These are phyloP conservation scores for Brachirus orientalis DNA, from an alignment of 2,113 vertebrate species.

Conservation along the genomic window DNA sequence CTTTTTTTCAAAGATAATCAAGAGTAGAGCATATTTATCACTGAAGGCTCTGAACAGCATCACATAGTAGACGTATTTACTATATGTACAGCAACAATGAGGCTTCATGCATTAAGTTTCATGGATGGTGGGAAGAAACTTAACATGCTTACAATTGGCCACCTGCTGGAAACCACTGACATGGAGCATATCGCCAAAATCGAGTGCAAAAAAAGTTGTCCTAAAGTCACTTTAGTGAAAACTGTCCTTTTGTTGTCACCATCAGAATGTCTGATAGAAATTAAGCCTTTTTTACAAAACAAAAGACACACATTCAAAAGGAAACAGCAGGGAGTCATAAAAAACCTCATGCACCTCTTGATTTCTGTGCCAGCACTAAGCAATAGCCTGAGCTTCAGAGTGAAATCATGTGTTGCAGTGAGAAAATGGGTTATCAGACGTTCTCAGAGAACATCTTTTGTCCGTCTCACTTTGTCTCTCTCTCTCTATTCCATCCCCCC, in stretches of 20 bases:
- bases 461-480: conserved; percentile 16
- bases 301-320: conserved; percentile 57
- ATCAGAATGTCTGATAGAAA: conserved; percentile 11
- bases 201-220: too few species aligned
- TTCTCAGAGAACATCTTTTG: conserved; percentile 58
- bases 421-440: conserved; percentile 65
- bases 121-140: too few species aligned
- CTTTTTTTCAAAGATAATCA: too few species aligned
- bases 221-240: not conserved
- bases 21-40: too few species aligned
- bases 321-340: conserved; percentile 6
- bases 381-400: conserved; percentile 44
- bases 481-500: conserved; percentile 8
- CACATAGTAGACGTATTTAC: too few species aligned
- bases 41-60: too few species aligned
- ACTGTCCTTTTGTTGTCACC: not conserved
- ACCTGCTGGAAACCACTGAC: too few species aligned
- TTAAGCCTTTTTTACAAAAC: conserved; percentile 54
- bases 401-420: conserved; percentile 29
- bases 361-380: not conserved
- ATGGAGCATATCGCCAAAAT: too few species aligned
- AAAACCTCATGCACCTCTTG: conserved; percentile 17
- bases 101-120: too few species aligned
- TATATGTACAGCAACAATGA: too few species aligned
- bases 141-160: too few species aligned